Evolutionary conservation across 2,113 vertebrate genomes (phyloP).

Genomic region (Gadus chalcogrammus): DNA sequence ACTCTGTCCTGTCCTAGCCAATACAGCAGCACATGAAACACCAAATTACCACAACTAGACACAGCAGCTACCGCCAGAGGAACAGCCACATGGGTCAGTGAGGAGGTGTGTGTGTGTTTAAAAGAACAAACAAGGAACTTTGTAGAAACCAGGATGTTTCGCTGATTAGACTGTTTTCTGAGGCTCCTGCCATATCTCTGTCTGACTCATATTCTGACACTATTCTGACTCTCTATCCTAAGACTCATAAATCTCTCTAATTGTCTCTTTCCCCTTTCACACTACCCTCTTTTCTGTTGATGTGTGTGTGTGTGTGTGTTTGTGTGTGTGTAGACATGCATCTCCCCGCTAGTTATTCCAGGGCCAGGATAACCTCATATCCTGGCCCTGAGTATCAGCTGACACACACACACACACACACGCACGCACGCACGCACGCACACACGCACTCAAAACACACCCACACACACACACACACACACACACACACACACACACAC

Average conservation of each 20-base stretch:
- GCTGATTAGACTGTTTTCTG: no score
- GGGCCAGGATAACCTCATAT: slow-evolving; percentile 31
- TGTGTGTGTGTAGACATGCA: slow-evolving; percentile 4
- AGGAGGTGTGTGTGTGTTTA: not conserved
- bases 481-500: slow-evolving; percentile 11
- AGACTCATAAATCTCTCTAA: not conserved
- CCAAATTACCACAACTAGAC: not conserved
- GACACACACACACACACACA: slow-evolving; percentile 24
- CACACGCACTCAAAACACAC: no score
- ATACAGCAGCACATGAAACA: not conserved
- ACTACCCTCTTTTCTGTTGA: slow-evolving; percentile 1
- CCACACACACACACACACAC: no score
- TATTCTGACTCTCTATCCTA: not conserved
- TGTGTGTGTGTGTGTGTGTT: not conserved
- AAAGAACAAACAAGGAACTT: not conserved
- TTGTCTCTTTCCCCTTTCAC: slow-evolving; percentile 6
- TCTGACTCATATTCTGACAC: not conserved
- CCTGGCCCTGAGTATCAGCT: slow-evolving; percentile 46
- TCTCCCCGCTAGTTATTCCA: slow-evolving; percentile 55
- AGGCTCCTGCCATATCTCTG: not conserved
- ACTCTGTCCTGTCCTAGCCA: not conserved
- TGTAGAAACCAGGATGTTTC: no score
- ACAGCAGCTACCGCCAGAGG: not conserved
- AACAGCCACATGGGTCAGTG: not conserved
- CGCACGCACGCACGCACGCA: no score